These are phyloP conservation scores for Fistularia tabacaria DNA, from an alignment of 2,797 vertebrate species.

Conservation along the genomic window DNA sequence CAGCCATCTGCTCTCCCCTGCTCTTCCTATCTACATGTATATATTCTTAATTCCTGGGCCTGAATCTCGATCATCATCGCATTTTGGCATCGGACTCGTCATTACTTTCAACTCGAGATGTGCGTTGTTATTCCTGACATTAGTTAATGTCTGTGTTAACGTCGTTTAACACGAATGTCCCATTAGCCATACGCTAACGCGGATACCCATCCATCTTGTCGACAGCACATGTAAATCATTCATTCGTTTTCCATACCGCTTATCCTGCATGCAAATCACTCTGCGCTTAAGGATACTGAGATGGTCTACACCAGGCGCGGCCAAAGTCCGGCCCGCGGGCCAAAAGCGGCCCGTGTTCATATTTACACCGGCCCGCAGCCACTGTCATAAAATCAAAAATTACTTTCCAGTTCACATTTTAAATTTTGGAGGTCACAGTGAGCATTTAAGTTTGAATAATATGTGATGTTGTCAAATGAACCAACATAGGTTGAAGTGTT, in stretches of 20 bases:
- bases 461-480: no score
- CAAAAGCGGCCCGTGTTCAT: no score
- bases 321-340: no score
- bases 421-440: no score
- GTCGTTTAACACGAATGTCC: neutral
- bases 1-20: constrained; percentile 33
- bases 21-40: constrained; percentile 4
- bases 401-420: no score
- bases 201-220: constrained; percentile 5
- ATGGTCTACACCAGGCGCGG: no score
- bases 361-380: no score
- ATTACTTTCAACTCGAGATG: constrained; percentile 7
- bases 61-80: constrained; percentile 19
- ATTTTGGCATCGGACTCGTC: constrained; percentile 16
- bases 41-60: constrained; percentile 28
- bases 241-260: neutral
- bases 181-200: constrained; percentile 5
- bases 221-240: neutral
- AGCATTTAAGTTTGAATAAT: no score
- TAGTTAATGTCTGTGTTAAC: constrained; percentile 6
- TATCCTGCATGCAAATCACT: no score
- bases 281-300: no score
- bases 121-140: constrained; percentile 27
- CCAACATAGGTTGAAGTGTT: no score
- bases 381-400: no score